These are phyloP conservation scores for Verasper variegatus DNA, from an alignment of 2,113 vertebrate species.

Conservation along the genomic window DNA sequence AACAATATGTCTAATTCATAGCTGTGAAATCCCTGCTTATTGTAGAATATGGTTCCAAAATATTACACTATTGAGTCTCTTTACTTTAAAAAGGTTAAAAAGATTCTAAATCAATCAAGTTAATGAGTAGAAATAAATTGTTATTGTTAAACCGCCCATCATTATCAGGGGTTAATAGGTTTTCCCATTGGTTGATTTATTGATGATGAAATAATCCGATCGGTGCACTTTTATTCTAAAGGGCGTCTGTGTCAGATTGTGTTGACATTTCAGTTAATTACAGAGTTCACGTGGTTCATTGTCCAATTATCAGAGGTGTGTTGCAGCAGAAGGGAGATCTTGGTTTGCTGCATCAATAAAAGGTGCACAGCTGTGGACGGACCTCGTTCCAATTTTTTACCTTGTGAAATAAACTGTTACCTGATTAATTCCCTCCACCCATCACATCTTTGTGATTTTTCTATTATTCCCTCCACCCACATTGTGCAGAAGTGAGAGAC, in stretches of 20 bases:
- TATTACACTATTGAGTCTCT: not conserved
- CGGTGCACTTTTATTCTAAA: conserved; percentile 12
- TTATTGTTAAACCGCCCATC: not conserved
- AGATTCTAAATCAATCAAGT: not conserved
- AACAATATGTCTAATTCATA: no score
- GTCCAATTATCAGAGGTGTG: not conserved
- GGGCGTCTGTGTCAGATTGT: not conserved
- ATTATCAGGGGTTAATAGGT: not conserved
- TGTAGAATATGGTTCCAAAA: no score
- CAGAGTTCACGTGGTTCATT: not conserved
- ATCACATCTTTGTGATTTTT: conserved; percentile 32
- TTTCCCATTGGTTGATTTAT: not conserved
- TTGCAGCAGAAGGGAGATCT: not conserved
- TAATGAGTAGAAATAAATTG: not conserved
- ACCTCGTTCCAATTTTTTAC: conserved; percentile 5
- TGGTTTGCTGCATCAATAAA: conserved; percentile 3
- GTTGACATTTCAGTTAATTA: conserved; percentile 32
- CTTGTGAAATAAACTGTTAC: conserved; percentile 8
- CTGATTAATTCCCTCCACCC: conserved; percentile 20
- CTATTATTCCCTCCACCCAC: not conserved
- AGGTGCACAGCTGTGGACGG: not conserved
- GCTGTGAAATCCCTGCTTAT: no score
- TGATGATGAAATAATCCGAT: conserved; percentile 12
- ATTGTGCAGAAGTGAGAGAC: conserved; percentile 18
- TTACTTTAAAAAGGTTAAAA: not conserved